Conservation (phyloP, 2,888 invertebrate genomes). For the Chouioia cunea region DNA sequence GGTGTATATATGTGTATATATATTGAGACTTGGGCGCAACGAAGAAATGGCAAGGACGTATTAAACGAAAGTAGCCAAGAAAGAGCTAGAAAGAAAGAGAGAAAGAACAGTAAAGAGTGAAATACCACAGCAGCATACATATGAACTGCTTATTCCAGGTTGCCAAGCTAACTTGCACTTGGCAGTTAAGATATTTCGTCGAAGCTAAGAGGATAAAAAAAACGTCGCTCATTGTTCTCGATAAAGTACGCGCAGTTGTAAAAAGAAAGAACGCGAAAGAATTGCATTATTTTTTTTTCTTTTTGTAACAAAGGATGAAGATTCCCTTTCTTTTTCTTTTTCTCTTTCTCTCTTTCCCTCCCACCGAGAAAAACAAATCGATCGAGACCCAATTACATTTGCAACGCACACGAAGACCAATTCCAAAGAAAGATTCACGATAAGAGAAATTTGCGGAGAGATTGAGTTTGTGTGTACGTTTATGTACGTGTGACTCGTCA, state of each 20-base stretch:
- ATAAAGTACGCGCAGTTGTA: neutral
- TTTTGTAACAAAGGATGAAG: neutral
- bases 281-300: neutral
- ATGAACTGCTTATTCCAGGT: conserved; percentile 42
- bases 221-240: neutral
- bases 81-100: neutral
- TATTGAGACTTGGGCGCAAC: conserved; percentile 44
- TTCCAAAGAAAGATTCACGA: conserved; percentile 1
- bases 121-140: conserved; percentile 43
- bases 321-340: no score
- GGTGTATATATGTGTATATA: conserved; percentile 8
- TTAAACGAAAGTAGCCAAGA: neutral
- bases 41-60: conserved; percentile 47
- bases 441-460: no score
- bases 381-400: conserved; percentile 36
- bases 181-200: conserved; percentile 25
- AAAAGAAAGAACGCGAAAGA: conserved; percentile 5
- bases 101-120: conserved; percentile 28
- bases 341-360: neutral
- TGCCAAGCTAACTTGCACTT: conserved; percentile 5
- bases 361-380: neutral
- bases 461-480: no score
- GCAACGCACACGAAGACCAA: conserved; percentile 20
- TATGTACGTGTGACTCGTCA: no score
- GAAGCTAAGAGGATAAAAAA: neutral